These are phyloP conservation scores for Campopleginae sp. DNA, from an alignment of 2,888 invertebrate genomes.

Conservation along the genomic window DNA sequence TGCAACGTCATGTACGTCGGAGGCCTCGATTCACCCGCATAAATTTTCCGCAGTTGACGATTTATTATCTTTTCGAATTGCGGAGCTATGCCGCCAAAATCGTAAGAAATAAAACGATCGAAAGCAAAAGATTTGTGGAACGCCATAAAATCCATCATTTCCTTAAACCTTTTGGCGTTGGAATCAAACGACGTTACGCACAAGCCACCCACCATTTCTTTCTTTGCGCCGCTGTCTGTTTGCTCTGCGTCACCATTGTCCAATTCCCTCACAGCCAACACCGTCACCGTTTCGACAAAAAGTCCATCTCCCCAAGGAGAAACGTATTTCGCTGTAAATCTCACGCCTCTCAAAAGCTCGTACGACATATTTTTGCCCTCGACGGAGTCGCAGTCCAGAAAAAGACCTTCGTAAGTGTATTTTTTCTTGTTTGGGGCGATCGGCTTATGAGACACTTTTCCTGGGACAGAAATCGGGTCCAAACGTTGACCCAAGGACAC, in stretches of 20 bases:
- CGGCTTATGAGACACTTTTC: slow-evolving; percentile 80
- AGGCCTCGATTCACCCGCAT: neutral
- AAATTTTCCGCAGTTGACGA: slow-evolving; percentile 79
- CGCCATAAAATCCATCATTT: slow-evolving; percentile 88
- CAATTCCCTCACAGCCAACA: slow-evolving; percentile 71
- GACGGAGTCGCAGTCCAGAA: slow-evolving; percentile 82
- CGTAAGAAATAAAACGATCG: slow-evolving; percentile 88
- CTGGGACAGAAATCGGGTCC: slow-evolving; percentile 84
- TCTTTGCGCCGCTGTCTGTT: slow-evolving; percentile 81
- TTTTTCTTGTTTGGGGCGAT: slow-evolving; percentile 78
- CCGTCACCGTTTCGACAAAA: slow-evolving; percentile 55
- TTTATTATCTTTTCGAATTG: slow-evolving; percentile 83
- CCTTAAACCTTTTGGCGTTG: slow-evolving; percentile 84
- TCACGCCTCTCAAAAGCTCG: slow-evolving; percentile 31
- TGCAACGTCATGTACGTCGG: slow-evolving; percentile 87
- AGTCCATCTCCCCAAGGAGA: slow-evolving; percentile 46
- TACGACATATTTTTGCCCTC: neutral
- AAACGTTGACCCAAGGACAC: slow-evolving; percentile 87
- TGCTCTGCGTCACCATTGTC: slow-evolving; percentile 83
- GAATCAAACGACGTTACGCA: slow-evolving; percentile 87
- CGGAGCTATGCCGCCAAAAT: slow-evolving; percentile 85
- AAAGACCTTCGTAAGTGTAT: slow-evolving; percentile 84
- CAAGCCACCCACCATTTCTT: slow-evolving; percentile 83
- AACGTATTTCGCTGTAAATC: slow-evolving; percentile 3
- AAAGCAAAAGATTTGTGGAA: slow-evolving; percentile 89